Percentiles rank a stretch among this genome's conserved stretches.
Conservation (phyloP, 1,140 invertebrate genomes). For the Nephila pilipes region DNA sequence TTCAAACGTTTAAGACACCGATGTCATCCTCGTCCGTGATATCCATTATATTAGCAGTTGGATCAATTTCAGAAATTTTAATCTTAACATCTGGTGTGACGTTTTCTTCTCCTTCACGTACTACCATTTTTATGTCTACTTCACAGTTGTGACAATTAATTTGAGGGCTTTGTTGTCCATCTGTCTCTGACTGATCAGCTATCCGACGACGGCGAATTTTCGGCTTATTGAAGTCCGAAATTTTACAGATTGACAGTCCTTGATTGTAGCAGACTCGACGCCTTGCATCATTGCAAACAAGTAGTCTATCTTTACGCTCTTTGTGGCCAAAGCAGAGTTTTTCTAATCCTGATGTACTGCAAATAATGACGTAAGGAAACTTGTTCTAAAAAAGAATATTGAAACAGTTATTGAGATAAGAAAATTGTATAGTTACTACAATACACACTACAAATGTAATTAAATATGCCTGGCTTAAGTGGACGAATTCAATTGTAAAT, state of each 20-base stretch:
- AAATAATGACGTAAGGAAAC: not conserved
- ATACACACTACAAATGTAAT: too few relatives aligned
- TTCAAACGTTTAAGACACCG: not conserved
- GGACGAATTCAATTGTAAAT: too few relatives aligned
- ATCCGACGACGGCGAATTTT: not conserved
- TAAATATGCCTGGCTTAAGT: too few relatives aligned
- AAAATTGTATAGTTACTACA: not conserved
- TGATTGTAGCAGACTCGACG: not conserved
- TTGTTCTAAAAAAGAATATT: not conserved
- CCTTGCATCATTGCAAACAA: not conserved
- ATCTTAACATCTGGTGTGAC: not conserved
- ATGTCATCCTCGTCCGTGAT: not conserved
- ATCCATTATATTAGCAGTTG: not conserved
- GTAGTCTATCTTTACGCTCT: not conserved
- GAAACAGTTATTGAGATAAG: not conserved
- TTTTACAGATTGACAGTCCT: not conserved
- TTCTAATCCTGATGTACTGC: not conserved
- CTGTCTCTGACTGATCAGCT: too few relatives aligned
- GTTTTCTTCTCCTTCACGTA: not conserved
- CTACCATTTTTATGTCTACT: not conserved
- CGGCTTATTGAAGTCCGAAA: not conserved
- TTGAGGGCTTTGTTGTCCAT: not conserved
- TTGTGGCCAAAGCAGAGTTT: not conserved
- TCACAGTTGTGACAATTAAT: not conserved
- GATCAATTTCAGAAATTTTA: not conserved